phyloP scores from a whole-genome alignment of 2,888 invertebrate genomes.

The Neoscelio sp. region DNA sequence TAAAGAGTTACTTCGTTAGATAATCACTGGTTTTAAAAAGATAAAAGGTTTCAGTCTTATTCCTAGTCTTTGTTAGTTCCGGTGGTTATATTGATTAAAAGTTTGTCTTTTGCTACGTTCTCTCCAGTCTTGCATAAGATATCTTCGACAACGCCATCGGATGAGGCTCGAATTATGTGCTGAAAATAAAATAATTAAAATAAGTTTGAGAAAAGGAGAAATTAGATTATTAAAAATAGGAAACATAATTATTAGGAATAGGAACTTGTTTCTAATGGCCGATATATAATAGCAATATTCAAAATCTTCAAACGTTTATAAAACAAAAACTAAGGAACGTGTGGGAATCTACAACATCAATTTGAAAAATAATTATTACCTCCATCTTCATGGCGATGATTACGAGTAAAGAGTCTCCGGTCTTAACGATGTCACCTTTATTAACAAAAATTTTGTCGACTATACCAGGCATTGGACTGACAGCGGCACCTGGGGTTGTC shows the following conservation, averaged over 20 bases:
- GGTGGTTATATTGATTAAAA: slow-evolving; percentile 78
- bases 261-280: too few relatives aligned
- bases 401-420: slow-evolving; percentile 95
- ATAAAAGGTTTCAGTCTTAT: too few relatives aligned
- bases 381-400: slow-evolving; percentile 99
- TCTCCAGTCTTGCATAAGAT: slow-evolving; percentile 91
- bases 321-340: too few relatives aligned
- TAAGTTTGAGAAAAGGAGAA: neutral
- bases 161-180: slow-evolving; percentile 94
- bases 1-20: too few relatives aligned
- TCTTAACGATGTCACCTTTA: slow-evolving; percentile 91
- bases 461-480: slow-evolving; percentile 98
- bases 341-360: too few relatives aligned
- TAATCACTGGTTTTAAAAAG: too few relatives aligned
- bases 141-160: slow-evolving; percentile 90
- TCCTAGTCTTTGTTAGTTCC: neutral
- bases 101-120: slow-evolving; percentile 90
- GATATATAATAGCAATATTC: too few relatives aligned
- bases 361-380: slow-evolving; percentile 80
- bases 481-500: slow-evolving; percentile 84
- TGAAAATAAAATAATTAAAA: slow-evolving; percentile 81
- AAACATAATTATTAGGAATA: too few relatives aligned
- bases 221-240: slow-evolving; percentile 1
- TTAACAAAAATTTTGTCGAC: slow-evolving; percentile 95
- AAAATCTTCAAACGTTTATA: neutral